These are phyloP conservation scores for Torymus auratus DNA, from an alignment of 2,888 invertebrate species.

Conservation along the genomic window DNA sequence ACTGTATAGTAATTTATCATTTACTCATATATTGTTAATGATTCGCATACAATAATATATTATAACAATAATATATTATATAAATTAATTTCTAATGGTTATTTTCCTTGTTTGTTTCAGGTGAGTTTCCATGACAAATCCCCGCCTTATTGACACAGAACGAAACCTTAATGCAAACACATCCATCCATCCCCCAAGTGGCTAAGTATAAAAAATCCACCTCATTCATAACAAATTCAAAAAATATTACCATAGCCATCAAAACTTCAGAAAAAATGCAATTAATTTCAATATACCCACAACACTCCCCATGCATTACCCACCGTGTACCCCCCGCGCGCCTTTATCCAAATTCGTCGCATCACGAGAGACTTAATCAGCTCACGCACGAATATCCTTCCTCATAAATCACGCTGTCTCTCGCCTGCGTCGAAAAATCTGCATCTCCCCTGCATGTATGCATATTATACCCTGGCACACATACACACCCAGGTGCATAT, in stretches of 20 bases:
- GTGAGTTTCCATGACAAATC: constrained; percentile 16
- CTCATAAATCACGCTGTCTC: constrained; percentile 32
- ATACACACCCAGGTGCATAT: too few species aligned
- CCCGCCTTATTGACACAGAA: too few species aligned
- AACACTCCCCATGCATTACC: too few species aligned
- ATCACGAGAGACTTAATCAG: constrained; percentile 27
- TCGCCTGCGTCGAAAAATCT: constrained; percentile 16
- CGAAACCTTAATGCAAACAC: too few species aligned
- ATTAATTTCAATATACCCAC: too few species aligned
- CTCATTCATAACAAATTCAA: background rate
- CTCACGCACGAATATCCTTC: background rate
- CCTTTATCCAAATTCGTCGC: constrained; percentile 21
- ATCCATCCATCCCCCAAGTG: background rate
- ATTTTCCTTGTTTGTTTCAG: constrained; percentile 41
- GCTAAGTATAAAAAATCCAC: constrained; percentile 2
- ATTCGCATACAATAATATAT: too few species aligned
- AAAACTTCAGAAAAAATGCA: background rate
- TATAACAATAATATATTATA: too few species aligned
- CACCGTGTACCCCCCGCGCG: too few species aligned
- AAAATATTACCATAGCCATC: background rate
- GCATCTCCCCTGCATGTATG: constrained; percentile 10
- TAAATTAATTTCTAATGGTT: too few species aligned
- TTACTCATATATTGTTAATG: too few species aligned
- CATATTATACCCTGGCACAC: too few species aligned
- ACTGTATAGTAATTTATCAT: too few species aligned